Base-by-base conservation (phyloP, 2,888 invertebrate species). In the Toxonevra muliebris region DNA sequence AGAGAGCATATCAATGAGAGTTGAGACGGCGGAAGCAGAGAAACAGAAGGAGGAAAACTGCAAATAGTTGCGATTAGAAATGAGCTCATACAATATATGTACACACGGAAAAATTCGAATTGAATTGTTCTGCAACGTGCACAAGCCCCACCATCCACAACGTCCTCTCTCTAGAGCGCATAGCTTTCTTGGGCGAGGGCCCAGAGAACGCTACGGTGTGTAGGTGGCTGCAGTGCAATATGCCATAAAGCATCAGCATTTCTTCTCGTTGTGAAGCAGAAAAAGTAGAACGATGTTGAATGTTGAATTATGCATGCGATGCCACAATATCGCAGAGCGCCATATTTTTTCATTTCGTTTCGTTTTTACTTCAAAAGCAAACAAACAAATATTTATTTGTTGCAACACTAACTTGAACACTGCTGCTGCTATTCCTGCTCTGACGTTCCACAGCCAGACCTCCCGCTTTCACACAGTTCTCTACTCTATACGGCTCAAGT, bases 401-500 rank as follows among this genome's bases (percentile, higher is more conserved):
- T 30, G 2, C 30, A 30, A 30, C 30, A 30, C 30, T 30, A 30
- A 30, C 30, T 30, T 30, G 30, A 30, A 7, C 30, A 7, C 30
- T 30, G 30, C 30, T 7, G 30, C 7, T 7, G 30, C 30, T 30
- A 30, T 30, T 30, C 30, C 30, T 30, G 30, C 7, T 30, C 3
- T 30, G 30, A 30, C 7, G 30, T 30, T 30, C 30, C 30, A n/a
- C 30, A 30, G 30, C 30, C 30, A 2, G 2, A 30, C 30, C 30
- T 7, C 30, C 11, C 20, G 13, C 43, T 42, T 59, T 15, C 54
- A 20, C 55, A 20, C 12, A 30, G 20, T 8, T 17, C 17, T 42
- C 45, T 15, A 11, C 2, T 7, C 42, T 19, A 45, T 43, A 17
- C 42, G 30, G 15, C 79, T 79, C 79, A 79, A 78, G 79, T 79